phyloP scores from a whole-genome alignment of 2,888 invertebrate genomes.

The Cylindroiulus punctatus region DNA sequence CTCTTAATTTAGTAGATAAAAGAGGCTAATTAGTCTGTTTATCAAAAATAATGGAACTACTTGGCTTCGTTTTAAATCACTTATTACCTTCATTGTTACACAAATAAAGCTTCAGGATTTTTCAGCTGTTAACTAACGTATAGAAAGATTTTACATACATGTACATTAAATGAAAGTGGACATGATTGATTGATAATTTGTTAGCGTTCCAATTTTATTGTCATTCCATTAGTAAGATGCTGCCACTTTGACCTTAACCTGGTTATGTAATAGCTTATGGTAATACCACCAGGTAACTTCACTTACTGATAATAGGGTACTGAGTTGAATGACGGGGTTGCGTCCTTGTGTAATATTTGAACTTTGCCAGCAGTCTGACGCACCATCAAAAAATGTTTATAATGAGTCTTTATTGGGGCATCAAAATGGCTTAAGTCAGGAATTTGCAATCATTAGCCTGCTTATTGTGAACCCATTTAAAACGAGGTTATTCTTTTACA shows the following conservation, averaged over 20 bases:
- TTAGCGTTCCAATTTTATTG: background rate
- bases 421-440: constrained; percentile 5
- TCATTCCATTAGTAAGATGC: background rate
- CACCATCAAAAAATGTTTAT: background rate
- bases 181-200: background rate
- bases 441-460: background rate
- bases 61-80: too few species aligned
- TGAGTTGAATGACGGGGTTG: too few species aligned
- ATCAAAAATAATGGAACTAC: background rate
- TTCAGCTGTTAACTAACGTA: too few species aligned
- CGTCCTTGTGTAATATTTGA: background rate
- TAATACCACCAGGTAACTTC: too few species aligned
- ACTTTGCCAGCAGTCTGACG: background rate
- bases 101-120: background rate
- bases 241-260: constrained; percentile 31
- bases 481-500: background rate
- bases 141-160: too few species aligned
- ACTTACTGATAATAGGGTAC: too few species aligned
- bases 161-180: background rate
- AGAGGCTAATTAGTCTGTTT: background rate
- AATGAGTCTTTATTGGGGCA: background rate
- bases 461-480: background rate
- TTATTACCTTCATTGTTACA: background rate
- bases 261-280: background rate
- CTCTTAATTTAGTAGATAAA: background rate